Base-by-base conservation (phyloP, 2,113 vertebrate genomes). In the Hypanus sabinus region DNA sequence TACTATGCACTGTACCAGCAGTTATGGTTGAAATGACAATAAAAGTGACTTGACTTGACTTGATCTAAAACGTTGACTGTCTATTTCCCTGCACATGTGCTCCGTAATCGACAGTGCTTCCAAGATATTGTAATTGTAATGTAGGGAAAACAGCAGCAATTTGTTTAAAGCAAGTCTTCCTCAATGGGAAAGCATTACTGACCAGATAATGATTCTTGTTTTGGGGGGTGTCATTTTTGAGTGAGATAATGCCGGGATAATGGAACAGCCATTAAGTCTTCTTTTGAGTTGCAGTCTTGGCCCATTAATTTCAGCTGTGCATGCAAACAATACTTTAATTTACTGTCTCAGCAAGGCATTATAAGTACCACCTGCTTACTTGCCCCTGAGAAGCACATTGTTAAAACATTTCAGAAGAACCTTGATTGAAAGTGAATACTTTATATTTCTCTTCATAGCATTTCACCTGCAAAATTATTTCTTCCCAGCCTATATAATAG, bases 391-490 rank as follows among this genome's bases (percentile, higher is more conserved):
- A 68, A 36, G 87, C 30, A 36, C 57, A 91, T 68, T 68, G 65
- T 38, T 92, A 62, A 92, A 92, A 62, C n/a, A 92, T 27, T 92
- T 20, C 65, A 92, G 7, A 70, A 38, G 88, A 70, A 36, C 36
- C 33, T 71, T 62, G 10, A 3, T 10, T 36, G 33, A 92, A 20
- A 22, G 38, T 70, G 33, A n/a, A 92, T 9, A 88, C 30, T 57
- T 6, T n/a, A 57, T 10, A n/a, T 16, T 30, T 0, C 9, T 18
- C 12, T 1, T 92, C 65, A 91, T 36, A 36, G 62, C 16, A 68
- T 91, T 16, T 6, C n/a, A 87, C n/a, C 88, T 92, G 65, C 38
- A 38, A 92, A 70, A 38, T 92, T 92, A 71, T 68, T 70, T 70
- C 18, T 91, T n/a, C 20, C 5, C 14, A 22, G 60, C 62, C 33